phyloP scores from a whole-genome alignment of 2,888 invertebrate species.

The Balanococcus diminutus region DNA sequence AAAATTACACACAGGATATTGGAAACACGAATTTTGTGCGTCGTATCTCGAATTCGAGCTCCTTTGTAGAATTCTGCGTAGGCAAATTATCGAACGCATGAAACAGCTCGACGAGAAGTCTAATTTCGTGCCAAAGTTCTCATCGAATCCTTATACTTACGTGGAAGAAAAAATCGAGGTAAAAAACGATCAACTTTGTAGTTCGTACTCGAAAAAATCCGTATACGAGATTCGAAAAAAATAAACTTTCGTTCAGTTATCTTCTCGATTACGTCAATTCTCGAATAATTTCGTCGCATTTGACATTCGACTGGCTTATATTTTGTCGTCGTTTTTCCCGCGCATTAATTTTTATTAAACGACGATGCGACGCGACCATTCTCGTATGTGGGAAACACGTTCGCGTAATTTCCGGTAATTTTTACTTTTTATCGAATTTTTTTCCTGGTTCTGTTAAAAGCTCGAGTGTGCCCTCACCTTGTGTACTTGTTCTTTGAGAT shows the following conservation, averaged over 20 bases:
- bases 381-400: neutral
- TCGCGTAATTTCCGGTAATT: neutral
- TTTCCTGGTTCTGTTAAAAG: neutral
- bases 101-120: neutral
- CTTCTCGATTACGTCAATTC: neutral
- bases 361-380: neutral
- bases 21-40: neutral
- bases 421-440: neutral
- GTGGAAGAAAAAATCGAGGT: neutral
- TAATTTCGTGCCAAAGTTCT: neutral
- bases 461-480: no score
- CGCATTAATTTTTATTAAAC: neutral
- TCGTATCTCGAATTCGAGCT: neutral
- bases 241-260: no score
- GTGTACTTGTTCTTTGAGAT: no score
- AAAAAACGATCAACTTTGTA: no score
- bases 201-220: no score
- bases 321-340: neutral
- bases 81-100: conserved; percentile 2
- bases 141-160: neutral
- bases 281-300: neutral
- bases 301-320: neutral
- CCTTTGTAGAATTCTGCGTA: neutral
- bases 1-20: neutral
- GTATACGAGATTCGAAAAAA: neutral